Evolutionary conservation across 2,888 invertebrate species (phyloP), one percentile per base, ranked within the genome.

Genomic region (Acronicta leporina): DNA sequence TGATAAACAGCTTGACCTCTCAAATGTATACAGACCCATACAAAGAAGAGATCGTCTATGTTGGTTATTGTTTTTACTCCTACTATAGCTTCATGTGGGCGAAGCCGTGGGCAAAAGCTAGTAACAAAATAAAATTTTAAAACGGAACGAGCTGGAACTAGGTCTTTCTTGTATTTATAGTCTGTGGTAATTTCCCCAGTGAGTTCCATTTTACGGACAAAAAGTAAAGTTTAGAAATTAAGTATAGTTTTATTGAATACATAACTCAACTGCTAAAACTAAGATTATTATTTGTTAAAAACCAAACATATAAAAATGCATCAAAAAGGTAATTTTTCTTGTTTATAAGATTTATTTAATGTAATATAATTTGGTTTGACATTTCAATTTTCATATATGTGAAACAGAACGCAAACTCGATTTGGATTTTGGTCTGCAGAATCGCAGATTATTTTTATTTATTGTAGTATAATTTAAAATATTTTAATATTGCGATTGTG

Each of bases 381-480:
- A n/a, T 38, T 38, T 38, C 1, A 1, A n/a, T 38, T 20, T 27
- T 60, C 1, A n/a, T 1, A 9, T 4, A 0, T 16, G 33, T 53
- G n/a, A 8, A 69, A 73, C 25, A 33, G 16, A 68, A 48, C 56
- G 49, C 25, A 6, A 15, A 38, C 42, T 51, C 25, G 10, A 49
- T 41, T 38, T n/a, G n/a, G n/a, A n/a, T n/a, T n/a, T n/a, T 8
- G 14, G 11, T 30, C 13, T 1, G 6, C 6, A 38, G 33, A 33
- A 35, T 42, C n/a, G 6, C 8, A 20, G 20, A 20, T 20, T 14
- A 45, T 14, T 53, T 48, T 14, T 15, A 42, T 50, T 38, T 40
- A 44, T 9, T 48, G 33, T 40, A 13, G 9, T 42, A 58, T 44
- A 14, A 38, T 11, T 33, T 55, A 20, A 13, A 20, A 41, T 48